Conservation (phyloP, 2,888 invertebrate genomes). For the Pteria penguin region DNA sequence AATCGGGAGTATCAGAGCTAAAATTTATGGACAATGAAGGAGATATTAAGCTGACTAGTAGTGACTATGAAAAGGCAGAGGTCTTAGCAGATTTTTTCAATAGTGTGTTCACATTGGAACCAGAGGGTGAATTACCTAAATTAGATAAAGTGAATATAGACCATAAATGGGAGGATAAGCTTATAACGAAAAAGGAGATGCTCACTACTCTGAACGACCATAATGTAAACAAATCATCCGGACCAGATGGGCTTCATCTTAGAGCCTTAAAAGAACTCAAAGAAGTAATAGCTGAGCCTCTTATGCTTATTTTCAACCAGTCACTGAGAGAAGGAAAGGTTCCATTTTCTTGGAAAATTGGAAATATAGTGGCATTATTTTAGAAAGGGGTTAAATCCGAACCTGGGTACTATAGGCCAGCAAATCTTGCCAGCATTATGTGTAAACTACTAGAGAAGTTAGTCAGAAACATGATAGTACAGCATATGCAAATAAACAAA, state of each 20-base stretch:
- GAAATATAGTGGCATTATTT: not conserved
- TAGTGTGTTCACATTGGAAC: constrained; percentile 1
- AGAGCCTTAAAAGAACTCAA: constrained; percentile 4
- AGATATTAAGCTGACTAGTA: not conserved
- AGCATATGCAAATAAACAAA: not conserved
- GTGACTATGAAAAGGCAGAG: not conserved
- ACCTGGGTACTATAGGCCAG: constrained; percentile 26
- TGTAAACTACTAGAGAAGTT: constrained; percentile 22
- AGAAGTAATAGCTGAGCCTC: not conserved
- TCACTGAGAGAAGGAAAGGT: not conserved
- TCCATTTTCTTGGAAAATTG: constrained; percentile 18
- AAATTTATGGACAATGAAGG: not conserved
- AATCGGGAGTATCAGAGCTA: not conserved
- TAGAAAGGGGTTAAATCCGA: constrained; percentile 4
- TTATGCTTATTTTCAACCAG: constrained; percentile 15
- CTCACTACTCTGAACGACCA: not conserved
- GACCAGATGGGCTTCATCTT: constrained; percentile 21
- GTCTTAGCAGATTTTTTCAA: constrained; percentile 3
- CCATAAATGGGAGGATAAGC: not conserved
- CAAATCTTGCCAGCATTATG: constrained; percentile 2
- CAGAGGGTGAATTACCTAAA: not conserved
- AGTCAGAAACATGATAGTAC: constrained; percentile 1
- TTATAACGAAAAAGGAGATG: not conserved
- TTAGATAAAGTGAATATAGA: not conserved
- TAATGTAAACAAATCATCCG: constrained; percentile 20